These are phyloP conservation scores for Xiphorhynchus elegans DNA, from an alignment of 2,113 vertebrate genomes.

Conservation along the genomic window DNA sequence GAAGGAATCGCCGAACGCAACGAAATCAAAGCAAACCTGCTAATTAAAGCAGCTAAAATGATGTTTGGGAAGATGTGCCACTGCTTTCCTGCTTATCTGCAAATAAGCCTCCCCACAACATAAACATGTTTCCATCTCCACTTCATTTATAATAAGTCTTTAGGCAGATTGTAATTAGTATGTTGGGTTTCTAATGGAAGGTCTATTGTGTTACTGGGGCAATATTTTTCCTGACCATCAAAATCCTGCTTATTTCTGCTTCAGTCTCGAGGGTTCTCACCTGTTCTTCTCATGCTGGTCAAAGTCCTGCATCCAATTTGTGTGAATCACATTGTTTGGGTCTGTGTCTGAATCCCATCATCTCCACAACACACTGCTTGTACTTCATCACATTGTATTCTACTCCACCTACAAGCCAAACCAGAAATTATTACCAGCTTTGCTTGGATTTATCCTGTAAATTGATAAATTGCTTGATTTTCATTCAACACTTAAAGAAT, in stretches of 20 bases:
- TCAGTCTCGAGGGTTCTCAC: conserved; percentile 42
- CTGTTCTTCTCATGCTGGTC: conserved; percentile 43
- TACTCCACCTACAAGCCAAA: conserved; percentile 32
- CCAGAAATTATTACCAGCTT: conserved; percentile 11
- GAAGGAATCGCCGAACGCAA: conserved; percentile 50
- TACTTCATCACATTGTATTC: not conserved
- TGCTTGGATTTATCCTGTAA: not conserved
- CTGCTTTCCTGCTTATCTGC: conserved; percentile 40
- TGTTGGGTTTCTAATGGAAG: conserved; percentile 37
- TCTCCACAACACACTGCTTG: not conserved
- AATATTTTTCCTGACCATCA: conserved; percentile 42
- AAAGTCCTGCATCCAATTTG: conserved; percentile 8
- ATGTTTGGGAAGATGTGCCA: conserved; percentile 54
- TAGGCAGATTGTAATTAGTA: conserved; percentile 62
- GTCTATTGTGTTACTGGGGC: not conserved
- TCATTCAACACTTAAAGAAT: not conserved
- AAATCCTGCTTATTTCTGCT: conserved; percentile 29
- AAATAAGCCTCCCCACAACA: conserved; percentile 43
- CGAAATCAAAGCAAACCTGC: conserved; percentile 61
- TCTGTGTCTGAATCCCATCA: not conserved
- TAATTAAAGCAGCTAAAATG: conserved; percentile 64
- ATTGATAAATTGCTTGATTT: not conserved
- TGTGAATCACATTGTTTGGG: not conserved
- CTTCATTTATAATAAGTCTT: conserved; percentile 53
- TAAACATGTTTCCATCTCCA: conserved; percentile 58